phyloP scores from a whole-genome alignment of 2,888 invertebrate genomes.

The Physocephala rufipes region DNA sequence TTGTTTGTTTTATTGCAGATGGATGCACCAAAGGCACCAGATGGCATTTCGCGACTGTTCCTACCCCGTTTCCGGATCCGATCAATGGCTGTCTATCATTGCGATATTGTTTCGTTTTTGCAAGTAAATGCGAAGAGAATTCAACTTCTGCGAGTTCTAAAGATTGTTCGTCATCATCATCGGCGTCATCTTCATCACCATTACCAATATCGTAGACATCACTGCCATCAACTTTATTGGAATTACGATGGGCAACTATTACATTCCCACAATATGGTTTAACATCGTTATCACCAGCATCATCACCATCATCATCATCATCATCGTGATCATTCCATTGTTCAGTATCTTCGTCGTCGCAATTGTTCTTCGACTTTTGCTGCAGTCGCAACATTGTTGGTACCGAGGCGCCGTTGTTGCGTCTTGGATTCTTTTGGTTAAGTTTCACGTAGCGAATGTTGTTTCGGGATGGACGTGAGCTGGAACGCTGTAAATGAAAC shows the following conservation, averaged over 20 bases:
- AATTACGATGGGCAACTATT: background rate
- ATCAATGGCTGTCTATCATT: constrained; percentile 12
- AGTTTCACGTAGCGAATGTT: constrained; percentile 62
- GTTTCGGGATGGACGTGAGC: constrained; percentile 55
- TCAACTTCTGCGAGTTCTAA: constrained; percentile 19
- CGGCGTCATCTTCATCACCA: constrained; percentile 3
- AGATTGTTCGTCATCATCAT: background rate
- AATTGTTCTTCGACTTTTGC: constrained; percentile 50
- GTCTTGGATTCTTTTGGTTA: constrained; percentile 49
- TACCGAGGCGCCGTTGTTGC: constrained; percentile 44
- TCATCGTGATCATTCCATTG: constrained; percentile 20
- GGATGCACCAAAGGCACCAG: constrained; percentile 31
- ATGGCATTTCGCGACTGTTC: no score
- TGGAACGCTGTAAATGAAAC: constrained; percentile 54
- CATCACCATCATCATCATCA: constrained; percentile 25
- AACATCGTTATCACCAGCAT: constrained; percentile 25
- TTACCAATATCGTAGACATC: background rate
- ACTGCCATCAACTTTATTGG: background rate
- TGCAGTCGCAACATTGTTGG: constrained; percentile 47
- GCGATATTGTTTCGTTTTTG: constrained; percentile 8
- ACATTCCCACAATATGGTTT: constrained; percentile 30
- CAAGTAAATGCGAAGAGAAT: background rate
- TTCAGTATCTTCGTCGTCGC: constrained; percentile 40
- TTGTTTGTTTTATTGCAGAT: constrained; percentile 3
- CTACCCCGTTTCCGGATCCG: no score